phyloP scores from a whole-genome alignment of 2,888 invertebrate species.

The Sphaeridia pumilis region DNA sequence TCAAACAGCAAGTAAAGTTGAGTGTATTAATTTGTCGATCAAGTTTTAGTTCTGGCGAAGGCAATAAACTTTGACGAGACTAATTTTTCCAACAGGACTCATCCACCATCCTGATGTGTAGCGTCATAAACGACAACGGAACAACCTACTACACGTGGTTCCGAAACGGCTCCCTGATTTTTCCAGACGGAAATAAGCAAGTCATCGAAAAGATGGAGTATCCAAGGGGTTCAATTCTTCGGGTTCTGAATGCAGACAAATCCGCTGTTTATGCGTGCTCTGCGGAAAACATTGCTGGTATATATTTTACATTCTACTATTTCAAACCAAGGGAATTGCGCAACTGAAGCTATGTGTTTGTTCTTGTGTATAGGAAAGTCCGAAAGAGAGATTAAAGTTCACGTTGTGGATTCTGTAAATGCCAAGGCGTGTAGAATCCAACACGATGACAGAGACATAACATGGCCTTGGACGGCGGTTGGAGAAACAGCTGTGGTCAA shows the following conservation, averaged over 20 bases:
- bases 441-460: constrained; percentile 13
- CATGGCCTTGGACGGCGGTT: constrained; percentile 17
- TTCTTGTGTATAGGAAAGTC: constrained; percentile 13
- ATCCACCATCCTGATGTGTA: constrained; percentile 10
- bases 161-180: constrained; percentile 13
- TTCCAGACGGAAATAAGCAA: constrained; percentile 6
- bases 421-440: constrained; percentile 25
- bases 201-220: constrained; percentile 19
- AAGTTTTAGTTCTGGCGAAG: too few relatives aligned
- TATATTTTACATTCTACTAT: too few relatives aligned
- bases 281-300: constrained; percentile 26
- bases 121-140: constrained; percentile 12
- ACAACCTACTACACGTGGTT: constrained; percentile 16
- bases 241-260: constrained; percentile 24
- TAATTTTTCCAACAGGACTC: constrained; percentile 6
- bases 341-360: background rate
- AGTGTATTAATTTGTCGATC: too few relatives aligned
- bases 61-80: too few relatives aligned
- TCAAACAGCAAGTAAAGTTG: too few relatives aligned
- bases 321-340: background rate
- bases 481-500: constrained; percentile 22
- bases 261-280: constrained; percentile 25
- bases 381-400: constrained; percentile 17
- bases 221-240: constrained; percentile 27
- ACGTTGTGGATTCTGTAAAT: constrained; percentile 26